Conservation (phyloP, 2,113 vertebrate genomes). For the Pitta sordida region DNA sequence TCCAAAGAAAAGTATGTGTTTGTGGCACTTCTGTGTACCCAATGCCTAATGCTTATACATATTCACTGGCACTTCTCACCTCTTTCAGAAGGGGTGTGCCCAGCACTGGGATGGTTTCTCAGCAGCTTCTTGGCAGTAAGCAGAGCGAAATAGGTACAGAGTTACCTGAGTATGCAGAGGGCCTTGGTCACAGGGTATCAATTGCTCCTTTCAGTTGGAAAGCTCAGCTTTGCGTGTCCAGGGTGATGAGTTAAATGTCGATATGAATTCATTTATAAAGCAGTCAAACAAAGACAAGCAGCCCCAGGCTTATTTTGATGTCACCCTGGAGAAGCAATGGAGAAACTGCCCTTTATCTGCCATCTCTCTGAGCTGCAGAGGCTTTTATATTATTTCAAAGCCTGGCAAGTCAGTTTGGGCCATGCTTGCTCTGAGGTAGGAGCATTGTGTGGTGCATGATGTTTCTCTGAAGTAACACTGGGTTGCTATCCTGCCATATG, state of each 20-base stretch:
- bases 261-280: neutral
- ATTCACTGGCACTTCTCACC: fast-evolving
- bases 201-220: neutral
- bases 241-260: neutral
- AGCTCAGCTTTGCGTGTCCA: neutral
- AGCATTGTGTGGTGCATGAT: fast-evolving
- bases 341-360: neutral
- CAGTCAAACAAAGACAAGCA: neutral
- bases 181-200: neutral
- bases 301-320: neutral
- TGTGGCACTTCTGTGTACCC: neutral
- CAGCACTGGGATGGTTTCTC: neutral
- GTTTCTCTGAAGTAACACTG: neutral
- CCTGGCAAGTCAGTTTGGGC: neutral
- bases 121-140: neutral
- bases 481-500: neutral
- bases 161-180: neutral
- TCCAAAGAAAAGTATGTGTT: neutral
- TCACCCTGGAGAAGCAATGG: neutral
- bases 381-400: neutral
- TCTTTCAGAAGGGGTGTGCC: neutral
- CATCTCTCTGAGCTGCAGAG: neutral
- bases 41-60: neutral
- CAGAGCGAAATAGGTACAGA: neutral
- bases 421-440: neutral